These are phyloP conservation scores for Peromyscus aztecus DNA, from an alignment of 2,797 vertebrate genomes.

Conservation along the genomic window DNA sequence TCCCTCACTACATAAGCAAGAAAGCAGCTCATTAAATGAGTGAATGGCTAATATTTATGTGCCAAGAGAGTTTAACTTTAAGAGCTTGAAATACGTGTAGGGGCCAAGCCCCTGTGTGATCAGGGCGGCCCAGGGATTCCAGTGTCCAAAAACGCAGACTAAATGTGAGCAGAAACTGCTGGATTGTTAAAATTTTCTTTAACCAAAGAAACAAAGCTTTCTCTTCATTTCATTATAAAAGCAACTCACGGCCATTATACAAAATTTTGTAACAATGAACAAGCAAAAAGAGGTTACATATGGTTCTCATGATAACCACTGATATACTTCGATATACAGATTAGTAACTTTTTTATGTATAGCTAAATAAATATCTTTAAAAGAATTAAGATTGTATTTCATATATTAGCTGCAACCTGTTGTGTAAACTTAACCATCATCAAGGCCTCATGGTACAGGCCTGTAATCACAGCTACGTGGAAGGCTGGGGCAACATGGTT, in stretches of 20 bases:
- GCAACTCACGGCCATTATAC: neutral
- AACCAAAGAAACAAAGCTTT: neutral
- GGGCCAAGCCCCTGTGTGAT: too few species aligned
- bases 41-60: neutral
- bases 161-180: neutral
- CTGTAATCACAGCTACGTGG: neutral
- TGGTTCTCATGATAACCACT: neutral
- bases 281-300: neutral
- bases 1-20: neutral
- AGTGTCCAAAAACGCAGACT: neutral
- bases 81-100: neutral
- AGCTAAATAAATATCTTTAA: neutral
- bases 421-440: neutral
- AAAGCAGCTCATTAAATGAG: neutral
- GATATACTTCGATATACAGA: neutral
- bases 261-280: slow-evolving; percentile 18
- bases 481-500: neutral
- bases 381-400: slow-evolving; percentile 39
- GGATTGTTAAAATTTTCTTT: slow-evolving; percentile 5
- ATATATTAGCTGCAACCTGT: neutral
- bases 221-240: neutral
- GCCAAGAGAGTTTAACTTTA: neutral
- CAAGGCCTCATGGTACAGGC: neutral
- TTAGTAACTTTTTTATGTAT: neutral
- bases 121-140: neutral